phyloP scores from a whole-genome alignment of 2,113 vertebrate genomes.

The Rhombomys opimus region DNA sequence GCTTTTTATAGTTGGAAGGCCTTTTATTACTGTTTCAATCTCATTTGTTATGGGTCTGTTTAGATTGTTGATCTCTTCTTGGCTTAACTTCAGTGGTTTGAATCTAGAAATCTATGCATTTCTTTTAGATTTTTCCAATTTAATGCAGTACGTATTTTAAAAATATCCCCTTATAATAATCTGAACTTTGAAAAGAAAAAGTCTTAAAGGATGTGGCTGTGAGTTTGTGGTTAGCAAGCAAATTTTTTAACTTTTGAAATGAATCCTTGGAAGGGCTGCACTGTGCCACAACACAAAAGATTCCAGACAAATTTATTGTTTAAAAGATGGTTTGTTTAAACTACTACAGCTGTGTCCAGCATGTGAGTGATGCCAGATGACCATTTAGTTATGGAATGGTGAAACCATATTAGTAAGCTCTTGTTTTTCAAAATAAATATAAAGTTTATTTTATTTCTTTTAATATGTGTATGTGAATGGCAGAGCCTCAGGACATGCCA shows the following conservation, averaged over 20 bases:
- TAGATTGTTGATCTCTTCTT: too few relatives aligned
- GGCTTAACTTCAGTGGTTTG: not conserved
- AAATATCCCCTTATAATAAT: not conserved
- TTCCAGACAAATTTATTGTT: not conserved
- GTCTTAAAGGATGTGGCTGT: not conserved
- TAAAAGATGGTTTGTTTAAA: not conserved
- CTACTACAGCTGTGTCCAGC: not conserved
- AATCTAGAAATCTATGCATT: not conserved
- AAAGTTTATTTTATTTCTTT: not conserved
- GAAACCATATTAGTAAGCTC: not conserved
- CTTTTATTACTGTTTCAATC: not conserved
- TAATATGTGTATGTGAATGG: not conserved
- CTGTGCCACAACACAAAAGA: not conserved
- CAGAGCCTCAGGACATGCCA: not conserved
- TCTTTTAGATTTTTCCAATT: not conserved
- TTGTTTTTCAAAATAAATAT: not conserved
- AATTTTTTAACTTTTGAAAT: slow-evolving; percentile 42
- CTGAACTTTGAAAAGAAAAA: not conserved
- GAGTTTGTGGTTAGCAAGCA: not conserved
- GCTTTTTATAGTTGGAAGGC: not conserved
- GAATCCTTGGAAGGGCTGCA: not conserved
- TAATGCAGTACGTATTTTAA: not conserved
- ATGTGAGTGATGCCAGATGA: not conserved
- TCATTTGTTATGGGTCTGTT: not conserved
- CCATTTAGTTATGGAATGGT: not conserved